These are phyloP conservation scores for Smittia aterrima DNA, from an alignment of 2,888 invertebrate species.

Conservation along the genomic window DNA sequence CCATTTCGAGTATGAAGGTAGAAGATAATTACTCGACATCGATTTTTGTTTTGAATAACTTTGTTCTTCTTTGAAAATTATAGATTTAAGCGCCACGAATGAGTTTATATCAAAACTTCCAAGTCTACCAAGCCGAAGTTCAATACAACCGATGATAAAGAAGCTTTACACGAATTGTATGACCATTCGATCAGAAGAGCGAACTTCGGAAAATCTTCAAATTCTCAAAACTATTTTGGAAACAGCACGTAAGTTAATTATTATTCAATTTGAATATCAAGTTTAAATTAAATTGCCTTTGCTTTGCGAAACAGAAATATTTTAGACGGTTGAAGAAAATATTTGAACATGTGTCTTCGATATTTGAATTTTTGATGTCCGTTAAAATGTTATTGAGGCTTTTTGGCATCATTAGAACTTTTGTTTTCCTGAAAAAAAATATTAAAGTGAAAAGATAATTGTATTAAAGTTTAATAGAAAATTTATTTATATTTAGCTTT, in stretches of 20 bases:
- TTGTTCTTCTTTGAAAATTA: conserved; percentile 11
- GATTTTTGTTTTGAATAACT: neutral
- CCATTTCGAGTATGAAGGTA: conserved; percentile 53
- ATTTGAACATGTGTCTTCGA: too few species aligned
- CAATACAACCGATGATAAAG: conserved; percentile 39
- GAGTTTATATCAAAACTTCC: conserved; percentile 36
- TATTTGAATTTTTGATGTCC: neutral
- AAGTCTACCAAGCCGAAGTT: conserved; percentile 29
- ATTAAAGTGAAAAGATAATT: too few species aligned
- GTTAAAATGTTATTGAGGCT: too few species aligned
- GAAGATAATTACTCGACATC: conserved; percentile 39
- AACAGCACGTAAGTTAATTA: conserved; percentile 40
- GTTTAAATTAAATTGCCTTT: too few species aligned
- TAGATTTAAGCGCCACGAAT: conserved; percentile 28
- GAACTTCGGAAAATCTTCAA: conserved; percentile 35
- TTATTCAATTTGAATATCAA: neutral
- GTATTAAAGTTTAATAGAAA: too few species aligned
- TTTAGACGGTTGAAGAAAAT: too few species aligned
- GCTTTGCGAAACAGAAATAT: too few species aligned
- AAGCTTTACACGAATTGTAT: conserved; percentile 37
- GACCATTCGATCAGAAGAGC: conserved; percentile 33
- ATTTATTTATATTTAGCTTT: too few species aligned
- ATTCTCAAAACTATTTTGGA: conserved; percentile 33
- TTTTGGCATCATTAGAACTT: too few species aligned
- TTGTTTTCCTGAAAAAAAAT: too few species aligned